Evolutionary conservation across 2,113 vertebrate genomes (phyloP), one percentile per base, ranked within the genome.

Genomic region (Pseudolaguvia tuberculata): DNA sequence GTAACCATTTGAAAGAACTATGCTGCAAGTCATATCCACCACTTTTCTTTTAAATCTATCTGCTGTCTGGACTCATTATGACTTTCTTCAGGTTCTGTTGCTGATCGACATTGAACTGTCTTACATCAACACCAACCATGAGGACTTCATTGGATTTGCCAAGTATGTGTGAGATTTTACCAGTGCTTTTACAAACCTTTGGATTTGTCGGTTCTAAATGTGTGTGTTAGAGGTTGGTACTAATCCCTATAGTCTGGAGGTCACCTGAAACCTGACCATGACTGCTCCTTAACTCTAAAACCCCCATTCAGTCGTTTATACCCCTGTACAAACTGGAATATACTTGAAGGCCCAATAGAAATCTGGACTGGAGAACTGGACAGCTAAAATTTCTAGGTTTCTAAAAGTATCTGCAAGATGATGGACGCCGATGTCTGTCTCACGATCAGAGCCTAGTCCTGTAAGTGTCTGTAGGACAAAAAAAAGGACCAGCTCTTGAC

Each of bases 61-160:
- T 48, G 14, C 45, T 50, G 45, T 48, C n/a, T 67, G 1, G 14
- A 18, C 23, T 50, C 15, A 27, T 20, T 18, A 67, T 20, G 23
- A 8, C 25, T 63, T 17, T 45, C 47, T 11, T 51, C 72, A 99
- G 96, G 93, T 98, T 50, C 93, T 99, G 63, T 90, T 99, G 74
- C 90, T 98, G 82, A 98, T 99, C 21, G 96, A 99, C 89, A 96
- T 95, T 11, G 96, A 99, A 86, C 90, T 96, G 84, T 96, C 95
- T 14, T 99, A 99, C 90, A 98, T 99, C 90, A 99, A 99, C 91
- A 99, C 96, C 17, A 99, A 99, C 88, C 96, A 99, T 0, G 96
- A 99, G 68, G 96, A 99, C 88, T 98, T 99, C 89, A 99, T 99
- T 11, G 96, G 96, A 48, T 99, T 99, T 53, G 96, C 96, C 81